Evolutionary conservation across 37 sponge, comb jelly and placozoan species (phyloP).

Genomic region (Agelas oroides): DNA sequence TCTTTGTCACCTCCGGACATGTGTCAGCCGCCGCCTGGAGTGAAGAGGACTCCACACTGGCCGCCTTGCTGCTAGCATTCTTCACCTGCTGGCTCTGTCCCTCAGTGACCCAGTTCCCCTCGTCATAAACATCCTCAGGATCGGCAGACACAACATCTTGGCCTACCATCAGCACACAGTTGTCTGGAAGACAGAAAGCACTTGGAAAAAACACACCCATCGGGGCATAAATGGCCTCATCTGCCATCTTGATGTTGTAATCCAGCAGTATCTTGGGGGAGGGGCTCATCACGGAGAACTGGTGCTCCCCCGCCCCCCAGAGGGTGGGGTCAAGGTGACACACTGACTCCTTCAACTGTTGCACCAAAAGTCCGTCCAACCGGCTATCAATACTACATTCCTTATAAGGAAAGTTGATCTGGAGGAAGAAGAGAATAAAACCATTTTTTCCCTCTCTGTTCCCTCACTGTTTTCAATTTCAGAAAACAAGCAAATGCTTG

Average conservation of each 20-base stretch:
- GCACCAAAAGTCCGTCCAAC: constrained; percentile 76
- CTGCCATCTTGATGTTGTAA: constrained; percentile 59
- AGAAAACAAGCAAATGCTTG: too few relatives aligned
- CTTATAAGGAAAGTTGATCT: constrained; percentile 85
- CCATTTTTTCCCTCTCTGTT: too few relatives aligned
- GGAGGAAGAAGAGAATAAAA: neutral
- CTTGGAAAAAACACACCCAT: constrained; percentile 73
- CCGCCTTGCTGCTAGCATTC: neutral
- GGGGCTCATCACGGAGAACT: constrained; percentile 44
- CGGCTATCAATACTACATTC: constrained; percentile 51
- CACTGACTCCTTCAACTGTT: constrained; percentile 84
- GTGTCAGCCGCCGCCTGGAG: too few relatives aligned
- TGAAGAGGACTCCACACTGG: neutral
- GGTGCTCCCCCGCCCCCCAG: constrained; percentile 30
- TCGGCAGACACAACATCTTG: constrained; percentile 34
- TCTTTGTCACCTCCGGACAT: constrained; percentile 51
- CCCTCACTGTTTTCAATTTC: too few relatives aligned
- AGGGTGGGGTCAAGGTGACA: constrained; percentile 82
- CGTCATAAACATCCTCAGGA: constrained; percentile 75
- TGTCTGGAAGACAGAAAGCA: constrained; percentile 63
- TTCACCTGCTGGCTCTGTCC: constrained; percentile 6
- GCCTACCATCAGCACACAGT: constrained; percentile 61
- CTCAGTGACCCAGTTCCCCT: constrained; percentile 59
- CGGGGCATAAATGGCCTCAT: constrained; percentile 50
- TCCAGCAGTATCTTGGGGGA: constrained; percentile 36